Evolutionary conservation across 2,888 invertebrate species (phyloP).

Genomic region (Aromia moschata): DNA sequence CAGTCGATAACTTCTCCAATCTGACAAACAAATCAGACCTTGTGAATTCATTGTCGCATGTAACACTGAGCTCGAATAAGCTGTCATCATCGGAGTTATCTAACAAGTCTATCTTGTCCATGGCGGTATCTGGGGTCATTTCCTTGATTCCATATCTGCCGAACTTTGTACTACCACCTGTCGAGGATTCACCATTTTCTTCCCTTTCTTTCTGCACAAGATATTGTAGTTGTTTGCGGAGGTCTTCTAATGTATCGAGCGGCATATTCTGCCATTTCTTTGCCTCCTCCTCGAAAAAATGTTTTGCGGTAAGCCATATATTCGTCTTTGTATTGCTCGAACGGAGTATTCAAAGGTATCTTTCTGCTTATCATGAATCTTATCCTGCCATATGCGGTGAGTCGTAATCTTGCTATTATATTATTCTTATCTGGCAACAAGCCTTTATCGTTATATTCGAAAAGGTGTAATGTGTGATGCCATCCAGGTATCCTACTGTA

Average conservation of each 20-base stretch:
- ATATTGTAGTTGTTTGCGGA: slow-evolving; percentile 36
- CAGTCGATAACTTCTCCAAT: slow-evolving; percentile 30
- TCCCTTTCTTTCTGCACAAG: slow-evolving; percentile 35
- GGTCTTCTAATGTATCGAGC: slow-evolving; percentile 40
- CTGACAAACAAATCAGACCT: slow-evolving; percentile 27
- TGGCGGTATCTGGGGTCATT: not conserved
- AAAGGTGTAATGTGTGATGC: slow-evolving; percentile 39
- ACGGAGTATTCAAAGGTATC: slow-evolving; percentile 40
- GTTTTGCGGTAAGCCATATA: slow-evolving; percentile 36
- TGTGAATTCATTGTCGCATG: slow-evolving; percentile 17
- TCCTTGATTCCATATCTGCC: not conserved
- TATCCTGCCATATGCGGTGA: slow-evolving; percentile 33
- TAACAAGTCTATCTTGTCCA: slow-evolving; percentile 8
- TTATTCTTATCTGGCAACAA: slow-evolving; percentile 46
- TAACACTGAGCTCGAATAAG: slow-evolving; percentile 26
- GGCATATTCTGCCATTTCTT: slow-evolving; percentile 48
- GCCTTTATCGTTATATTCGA: slow-evolving; percentile 45
- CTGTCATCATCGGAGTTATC: slow-evolving; percentile 30
- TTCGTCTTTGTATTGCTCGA: slow-evolving; percentile 38
- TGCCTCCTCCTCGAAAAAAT: slow-evolving; percentile 41
- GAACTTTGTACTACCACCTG: not conserved
- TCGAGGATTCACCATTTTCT: slow-evolving; percentile 1
- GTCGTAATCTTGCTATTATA: slow-evolving; percentile 40
- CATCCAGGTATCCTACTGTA: slow-evolving; percentile 43
- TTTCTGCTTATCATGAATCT: slow-evolving; percentile 40